These are phyloP conservation scores for Iselma pallidipennis DNA, from an alignment of 2,888 invertebrate species.

Conservation along the genomic window DNA sequence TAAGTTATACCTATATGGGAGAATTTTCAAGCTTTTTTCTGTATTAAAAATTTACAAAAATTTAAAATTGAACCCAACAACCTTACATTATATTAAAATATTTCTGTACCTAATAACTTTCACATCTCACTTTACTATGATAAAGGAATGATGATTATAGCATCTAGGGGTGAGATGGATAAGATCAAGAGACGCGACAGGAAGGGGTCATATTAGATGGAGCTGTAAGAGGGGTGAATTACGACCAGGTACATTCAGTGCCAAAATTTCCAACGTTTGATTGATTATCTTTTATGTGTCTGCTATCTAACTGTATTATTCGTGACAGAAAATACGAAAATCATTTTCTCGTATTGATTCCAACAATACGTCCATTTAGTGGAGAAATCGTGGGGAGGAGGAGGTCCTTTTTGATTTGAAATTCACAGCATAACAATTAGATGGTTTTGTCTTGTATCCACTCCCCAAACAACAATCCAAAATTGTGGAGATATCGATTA, in stretches of 20 bases:
- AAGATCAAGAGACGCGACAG: no score
- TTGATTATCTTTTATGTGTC: background rate
- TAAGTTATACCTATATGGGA: no score
- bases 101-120: no score
- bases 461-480: background rate
- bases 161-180: no score
- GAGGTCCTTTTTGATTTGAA: background rate
- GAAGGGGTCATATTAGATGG: no score
- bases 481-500: slow-evolving; percentile 10
- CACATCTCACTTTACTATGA: no score
- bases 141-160: no score
- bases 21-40: no score
- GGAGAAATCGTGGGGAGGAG: background rate
- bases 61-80: no score
- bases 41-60: background rate
- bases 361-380: background rate
- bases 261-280: background rate
- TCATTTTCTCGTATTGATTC: background rate
- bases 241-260: no score
- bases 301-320: background rate
- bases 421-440: background rate
- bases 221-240: background rate
- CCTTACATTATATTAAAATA: no score
- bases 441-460: background rate
- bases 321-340: background rate